Evolutionary conservation across 2,888 invertebrate species (phyloP).

Genomic region (Maniola hyperantus): DNA sequence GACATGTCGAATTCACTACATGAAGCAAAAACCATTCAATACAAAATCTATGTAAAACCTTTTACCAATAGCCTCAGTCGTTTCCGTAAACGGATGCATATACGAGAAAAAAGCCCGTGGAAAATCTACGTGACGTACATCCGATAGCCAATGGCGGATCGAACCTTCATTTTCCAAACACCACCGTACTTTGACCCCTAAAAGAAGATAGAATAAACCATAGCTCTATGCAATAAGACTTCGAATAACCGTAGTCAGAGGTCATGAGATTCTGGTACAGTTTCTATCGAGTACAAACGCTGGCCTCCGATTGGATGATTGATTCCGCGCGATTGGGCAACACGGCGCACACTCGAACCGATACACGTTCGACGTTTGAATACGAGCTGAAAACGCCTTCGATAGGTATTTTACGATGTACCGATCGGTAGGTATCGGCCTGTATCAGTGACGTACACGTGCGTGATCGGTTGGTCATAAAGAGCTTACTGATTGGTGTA

Average conservation of each 20-base stretch:
- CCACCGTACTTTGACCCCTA: slow-evolving; percentile 27
- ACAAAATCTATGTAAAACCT: slow-evolving; percentile 13
- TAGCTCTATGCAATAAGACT: slow-evolving; percentile 39
- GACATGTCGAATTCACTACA: not conserved
- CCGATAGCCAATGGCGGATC: slow-evolving; percentile 74
- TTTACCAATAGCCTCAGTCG: slow-evolving; percentile 50
- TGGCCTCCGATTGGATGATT: slow-evolving; percentile 78
- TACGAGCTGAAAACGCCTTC: slow-evolving; percentile 64
- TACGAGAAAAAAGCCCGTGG: slow-evolving; percentile 62
- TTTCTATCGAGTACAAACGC: slow-evolving; percentile 65
- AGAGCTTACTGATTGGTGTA: slow-evolving; percentile 25
- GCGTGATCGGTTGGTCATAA: slow-evolving; percentile 46
- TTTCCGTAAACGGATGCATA: slow-evolving; percentile 53
- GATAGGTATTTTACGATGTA: slow-evolving; percentile 63
- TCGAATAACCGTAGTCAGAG: slow-evolving; percentile 38
- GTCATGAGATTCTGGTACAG: slow-evolving; percentile 48
- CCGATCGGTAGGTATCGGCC: slow-evolving; percentile 49
- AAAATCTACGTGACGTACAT: slow-evolving; percentile 78
- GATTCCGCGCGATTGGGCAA: slow-evolving; percentile 81
- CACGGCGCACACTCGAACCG: slow-evolving; percentile 84
- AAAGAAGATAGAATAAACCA: not conserved
- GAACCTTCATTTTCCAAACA: slow-evolving; percentile 62
- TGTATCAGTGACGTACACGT: slow-evolving; percentile 49
- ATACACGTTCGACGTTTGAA: slow-evolving; percentile 65
- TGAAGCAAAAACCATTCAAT: not conserved